Conservation (phyloP, 2,888 invertebrate species). For the Apamea anceps region DNA sequence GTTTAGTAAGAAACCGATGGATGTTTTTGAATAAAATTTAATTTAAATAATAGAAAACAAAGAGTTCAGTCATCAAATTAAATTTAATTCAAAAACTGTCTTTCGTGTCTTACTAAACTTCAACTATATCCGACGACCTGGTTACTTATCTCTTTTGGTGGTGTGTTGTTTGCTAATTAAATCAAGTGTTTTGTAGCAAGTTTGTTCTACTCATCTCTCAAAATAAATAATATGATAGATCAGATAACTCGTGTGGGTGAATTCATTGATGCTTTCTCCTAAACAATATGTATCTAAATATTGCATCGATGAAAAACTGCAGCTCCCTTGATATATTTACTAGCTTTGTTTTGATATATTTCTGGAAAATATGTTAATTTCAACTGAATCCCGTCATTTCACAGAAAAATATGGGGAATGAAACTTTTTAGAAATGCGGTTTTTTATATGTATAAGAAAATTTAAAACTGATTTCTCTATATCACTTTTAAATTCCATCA, state of each 20-base stretch:
- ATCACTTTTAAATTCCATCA: too few species aligned
- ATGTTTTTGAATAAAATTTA: too few species aligned
- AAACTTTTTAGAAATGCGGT: neutral
- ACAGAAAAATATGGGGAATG: neutral
- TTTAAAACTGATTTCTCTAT: too few species aligned
- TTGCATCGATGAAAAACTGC: neutral
- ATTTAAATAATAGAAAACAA: too few species aligned
- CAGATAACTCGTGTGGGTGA: neutral
- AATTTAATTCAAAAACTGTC: too few species aligned
- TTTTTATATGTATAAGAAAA: too few species aligned
- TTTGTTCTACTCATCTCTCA: neutral
- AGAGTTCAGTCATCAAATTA: too few species aligned
- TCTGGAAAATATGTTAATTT: slow-evolving; percentile 25
- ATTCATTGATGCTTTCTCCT: slow-evolving; percentile 19
- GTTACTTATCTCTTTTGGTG: too few species aligned
- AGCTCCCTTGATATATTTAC: slow-evolving; percentile 16
- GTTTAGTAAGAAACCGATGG: too few species aligned
- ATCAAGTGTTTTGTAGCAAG: neutral
- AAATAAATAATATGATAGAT: slow-evolving; percentile 15
- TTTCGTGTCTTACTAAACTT: too few species aligned
- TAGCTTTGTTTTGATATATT: slow-evolving; percentile 10
- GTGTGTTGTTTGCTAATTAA: slow-evolving; percentile 1
- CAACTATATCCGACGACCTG: too few species aligned
- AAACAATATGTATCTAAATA: slow-evolving; percentile 9
- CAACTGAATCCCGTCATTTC: slow-evolving; percentile 16